phyloP scores from a whole-genome alignment of 2,797 vertebrate species.

The Antrozous pallidus region DNA sequence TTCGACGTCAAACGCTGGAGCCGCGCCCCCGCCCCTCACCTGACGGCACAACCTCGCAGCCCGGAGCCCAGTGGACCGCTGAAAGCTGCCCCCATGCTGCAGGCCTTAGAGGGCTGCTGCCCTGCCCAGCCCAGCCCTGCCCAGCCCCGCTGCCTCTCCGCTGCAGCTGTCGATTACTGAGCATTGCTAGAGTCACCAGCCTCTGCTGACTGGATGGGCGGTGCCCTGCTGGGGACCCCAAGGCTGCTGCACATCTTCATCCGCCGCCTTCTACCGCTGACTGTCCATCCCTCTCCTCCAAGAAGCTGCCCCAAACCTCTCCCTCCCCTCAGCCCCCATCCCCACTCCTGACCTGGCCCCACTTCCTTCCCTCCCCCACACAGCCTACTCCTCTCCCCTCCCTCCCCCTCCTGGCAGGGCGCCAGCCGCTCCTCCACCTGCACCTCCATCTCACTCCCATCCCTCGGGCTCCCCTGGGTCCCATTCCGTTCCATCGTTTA shows the following conservation, averaged over 20 bases:
- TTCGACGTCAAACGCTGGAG: background rate
- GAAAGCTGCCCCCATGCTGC: background rate
- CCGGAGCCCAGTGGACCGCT: background rate
- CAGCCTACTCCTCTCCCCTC: background rate
- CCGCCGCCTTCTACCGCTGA: background rate
- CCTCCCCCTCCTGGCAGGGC: background rate
- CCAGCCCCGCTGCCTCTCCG: background rate
- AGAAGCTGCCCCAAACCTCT: background rate
- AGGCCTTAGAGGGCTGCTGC: background rate
- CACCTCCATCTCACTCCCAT: background rate
- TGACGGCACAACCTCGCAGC: background rate
- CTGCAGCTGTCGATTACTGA: background rate
- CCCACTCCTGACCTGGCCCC: background rate
- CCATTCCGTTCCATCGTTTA: background rate
- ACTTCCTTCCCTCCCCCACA: background rate
- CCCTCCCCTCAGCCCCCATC: fast-evolving
- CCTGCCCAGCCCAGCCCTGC: background rate
- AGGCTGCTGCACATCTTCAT: background rate
- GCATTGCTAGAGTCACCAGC: fast-evolving
- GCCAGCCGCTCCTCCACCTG: background rate
- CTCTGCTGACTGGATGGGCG: background rate
- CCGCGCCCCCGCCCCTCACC: background rate
- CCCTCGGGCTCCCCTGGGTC: background rate
- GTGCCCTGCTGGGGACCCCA: background rate
- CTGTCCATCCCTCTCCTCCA: background rate